Base-by-base conservation (phyloP, 2,797 vertebrate genomes). In the Valencia hispanica region DNA sequence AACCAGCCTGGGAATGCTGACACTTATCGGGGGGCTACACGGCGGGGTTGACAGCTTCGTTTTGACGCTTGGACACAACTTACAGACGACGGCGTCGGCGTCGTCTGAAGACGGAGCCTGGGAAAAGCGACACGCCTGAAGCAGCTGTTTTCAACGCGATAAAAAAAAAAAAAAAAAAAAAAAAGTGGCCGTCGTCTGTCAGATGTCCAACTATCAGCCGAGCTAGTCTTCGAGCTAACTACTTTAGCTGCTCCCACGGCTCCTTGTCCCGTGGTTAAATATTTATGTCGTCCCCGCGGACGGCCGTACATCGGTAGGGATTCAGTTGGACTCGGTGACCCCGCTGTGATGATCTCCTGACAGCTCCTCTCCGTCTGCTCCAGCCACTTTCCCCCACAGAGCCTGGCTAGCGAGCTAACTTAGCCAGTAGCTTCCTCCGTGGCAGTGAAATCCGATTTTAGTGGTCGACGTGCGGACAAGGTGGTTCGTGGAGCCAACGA, bases 281-380 rank as follows among this genome's bases (percentile, higher is more conserved):
- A 77, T 90, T 66, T 53, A 86, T 87, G 90, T 81, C 79, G 68
- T 43, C 11, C 50, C 20, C n/a, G n/a, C 68, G 73, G 6, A 48
- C 65, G 59, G 5, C 50, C 36, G 4, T 27, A 5, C 32, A 12
- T 86, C 66, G 45, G 63, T 77, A 55, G 75, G 72, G 14, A 73
- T 78, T 86, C 15, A 32, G 86, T 66, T 63, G 90, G 83, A 92
- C 79, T 79, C 78, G 0, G 5, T 77, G 79, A 88, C 79, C 78
- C 79, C 63, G 88, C 87, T 75, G 80, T 57, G 83, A 92, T 93
- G 92, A 90, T 89, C 74, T 93, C 92, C 90, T 94, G 93, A 93
- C 93, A 85, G 84, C 83, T 75, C 65, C 88, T 77, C 78, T 73
- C n/a, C 73, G 20, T 59, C 71, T 61, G 34, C 73, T 79, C 79